Percentiles rank a stretch among this genome's conserved stretches.
Conservation (phyloP, 2,888 invertebrate species). For the Melangyna quadrimaculata region DNA sequence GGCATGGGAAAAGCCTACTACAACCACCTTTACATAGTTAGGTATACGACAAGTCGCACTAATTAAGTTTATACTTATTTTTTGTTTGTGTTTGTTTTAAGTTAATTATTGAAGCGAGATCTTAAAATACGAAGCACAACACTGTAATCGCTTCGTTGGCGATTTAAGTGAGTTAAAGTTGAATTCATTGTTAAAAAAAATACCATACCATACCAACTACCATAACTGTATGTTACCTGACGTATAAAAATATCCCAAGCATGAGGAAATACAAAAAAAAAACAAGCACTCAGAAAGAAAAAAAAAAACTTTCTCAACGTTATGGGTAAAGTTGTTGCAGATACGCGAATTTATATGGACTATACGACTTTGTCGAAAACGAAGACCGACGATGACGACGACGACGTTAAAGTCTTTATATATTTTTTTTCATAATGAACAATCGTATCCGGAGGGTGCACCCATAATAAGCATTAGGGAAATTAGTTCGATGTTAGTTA, state of each 20-base stretch:
- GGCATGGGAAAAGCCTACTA: conserved; percentile 32
- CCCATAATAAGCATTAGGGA: conserved; percentile 61
- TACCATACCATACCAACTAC: conserved; percentile 25
- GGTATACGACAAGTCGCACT: conserved; percentile 33
- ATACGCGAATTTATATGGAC: conserved; percentile 2
- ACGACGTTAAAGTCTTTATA: conserved; percentile 12
- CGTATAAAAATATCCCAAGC: conserved; percentile 20
- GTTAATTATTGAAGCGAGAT: conserved; percentile 66
- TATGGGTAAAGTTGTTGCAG: conserved; percentile 4
- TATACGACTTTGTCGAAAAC: neutral
- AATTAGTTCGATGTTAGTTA: conserved; percentile 67
- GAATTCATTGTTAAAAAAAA: conserved; percentile 31
- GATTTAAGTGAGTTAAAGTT: conserved; percentile 62
- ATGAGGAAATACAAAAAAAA: conserved; percentile 13
- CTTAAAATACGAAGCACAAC: conserved; percentile 43
- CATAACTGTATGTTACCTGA: conserved; percentile 32
- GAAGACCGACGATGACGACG: neutral
- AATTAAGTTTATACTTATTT: conserved; percentile 39
- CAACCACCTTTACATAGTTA: neutral
- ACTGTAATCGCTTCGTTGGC: conserved; percentile 57
- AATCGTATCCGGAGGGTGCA: conserved; percentile 57
- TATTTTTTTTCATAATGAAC: conserved; percentile 30
- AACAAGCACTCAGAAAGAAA: neutral
- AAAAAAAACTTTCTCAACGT: conserved; percentile 34
- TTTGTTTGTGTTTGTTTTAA: conserved; percentile 13